phyloP scores from a whole-genome alignment of 1,140 invertebrate species.

The Camponotus floridanus region DNA sequence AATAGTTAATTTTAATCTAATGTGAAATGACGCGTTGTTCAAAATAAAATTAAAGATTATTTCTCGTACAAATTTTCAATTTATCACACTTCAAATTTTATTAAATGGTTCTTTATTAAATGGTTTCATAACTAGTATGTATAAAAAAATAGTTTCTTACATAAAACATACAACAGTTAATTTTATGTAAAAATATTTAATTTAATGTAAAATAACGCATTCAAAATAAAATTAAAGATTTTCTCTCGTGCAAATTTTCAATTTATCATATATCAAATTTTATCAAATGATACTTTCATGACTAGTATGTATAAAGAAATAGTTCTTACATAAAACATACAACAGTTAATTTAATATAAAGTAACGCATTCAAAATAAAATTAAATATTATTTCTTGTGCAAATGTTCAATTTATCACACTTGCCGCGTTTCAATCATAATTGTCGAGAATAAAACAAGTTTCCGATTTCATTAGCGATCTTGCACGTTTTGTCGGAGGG shows the following conservation, averaged over 20 bases:
- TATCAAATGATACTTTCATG: too few relatives aligned
- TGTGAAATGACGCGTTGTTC: not conserved
- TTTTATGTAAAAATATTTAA: too few relatives aligned
- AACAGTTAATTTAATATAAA: not conserved
- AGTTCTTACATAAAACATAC: too few relatives aligned
- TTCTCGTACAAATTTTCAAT: not conserved
- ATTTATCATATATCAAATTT: not conserved
- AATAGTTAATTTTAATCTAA: not conserved
- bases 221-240: not conserved
- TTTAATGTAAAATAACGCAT: not conserved
- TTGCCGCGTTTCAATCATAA: not conserved
- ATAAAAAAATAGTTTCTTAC: too few relatives aligned
- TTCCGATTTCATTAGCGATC: constrained; percentile 1
- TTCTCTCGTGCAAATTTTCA: not conserved
- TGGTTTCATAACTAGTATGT: too few relatives aligned
- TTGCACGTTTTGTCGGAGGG: not conserved
- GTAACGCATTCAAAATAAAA: not conserved
- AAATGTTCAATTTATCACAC: not conserved
- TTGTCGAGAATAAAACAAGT: not conserved
- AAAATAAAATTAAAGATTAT: not conserved
- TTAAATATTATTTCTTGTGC: not conserved
- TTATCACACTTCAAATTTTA: not conserved
- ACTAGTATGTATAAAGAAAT: too few relatives aligned
- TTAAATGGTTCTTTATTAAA: too few relatives aligned
- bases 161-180: not conserved